A percentile compares a stretch with the other conserved stretches of the same genome.
Conservation (phyloP, 2,797 vertebrate genomes). For the Alosa sapidissima region DNA sequence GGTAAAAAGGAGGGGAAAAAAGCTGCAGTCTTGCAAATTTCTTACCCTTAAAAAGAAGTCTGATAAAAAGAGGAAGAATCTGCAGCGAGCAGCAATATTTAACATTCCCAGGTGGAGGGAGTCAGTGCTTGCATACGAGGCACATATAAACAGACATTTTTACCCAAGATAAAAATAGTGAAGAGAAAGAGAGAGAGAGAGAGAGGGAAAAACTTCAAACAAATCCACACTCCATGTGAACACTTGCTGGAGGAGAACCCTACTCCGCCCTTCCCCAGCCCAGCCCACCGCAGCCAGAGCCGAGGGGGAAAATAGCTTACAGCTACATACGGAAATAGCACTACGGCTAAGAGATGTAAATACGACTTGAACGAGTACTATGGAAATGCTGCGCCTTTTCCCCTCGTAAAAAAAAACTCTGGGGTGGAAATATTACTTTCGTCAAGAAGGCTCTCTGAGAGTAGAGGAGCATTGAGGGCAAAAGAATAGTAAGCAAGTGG, state of each 20-base stretch:
- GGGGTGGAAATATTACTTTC: background rate
- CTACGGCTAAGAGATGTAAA: background rate
- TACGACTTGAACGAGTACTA: background rate
- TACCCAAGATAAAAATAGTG: constrained; percentile 63
- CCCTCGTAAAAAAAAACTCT: background rate
- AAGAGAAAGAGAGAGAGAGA: background rate
- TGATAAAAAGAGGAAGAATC: constrained; percentile 54
- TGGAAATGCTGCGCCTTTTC: background rate
- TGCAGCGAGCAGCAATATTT: constrained; percentile 75
- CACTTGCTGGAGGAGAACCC: constrained; percentile 42
- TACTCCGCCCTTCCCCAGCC: background rate
- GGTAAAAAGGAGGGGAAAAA: constrained; percentile 49
- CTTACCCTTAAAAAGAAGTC: constrained; percentile 28
- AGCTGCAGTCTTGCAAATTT: constrained; percentile 66
- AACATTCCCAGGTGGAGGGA: constrained; percentile 65
- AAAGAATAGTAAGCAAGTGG: background rate
- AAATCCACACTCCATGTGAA: constrained; percentile 53
- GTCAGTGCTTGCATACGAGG: constrained; percentile 62
- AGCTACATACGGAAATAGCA: background rate
- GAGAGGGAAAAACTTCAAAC: constrained; percentile 58
- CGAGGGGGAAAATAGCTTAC: background rate
- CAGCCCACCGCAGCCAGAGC: background rate
- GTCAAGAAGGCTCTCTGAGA: background rate
- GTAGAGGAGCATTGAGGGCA: background rate
- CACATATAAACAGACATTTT: constrained; percentile 64